Evolutionary conservation across 2,888 invertebrate genomes (phyloP).

Genomic region (Brenthis ino): DNA sequence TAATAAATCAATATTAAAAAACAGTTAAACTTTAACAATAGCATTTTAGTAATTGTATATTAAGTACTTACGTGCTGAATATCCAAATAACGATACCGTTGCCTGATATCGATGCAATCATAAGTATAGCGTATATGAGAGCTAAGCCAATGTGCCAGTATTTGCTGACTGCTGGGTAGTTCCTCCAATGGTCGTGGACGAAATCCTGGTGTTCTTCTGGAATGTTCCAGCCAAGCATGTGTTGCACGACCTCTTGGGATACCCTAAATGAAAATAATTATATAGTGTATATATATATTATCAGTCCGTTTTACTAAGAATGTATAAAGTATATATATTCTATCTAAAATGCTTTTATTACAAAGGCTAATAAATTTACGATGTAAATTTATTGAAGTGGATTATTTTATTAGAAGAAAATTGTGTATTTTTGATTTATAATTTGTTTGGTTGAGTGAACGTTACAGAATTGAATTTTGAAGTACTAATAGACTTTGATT

Average conservation of each 20-base stretch:
- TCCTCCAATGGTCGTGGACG: conserved; percentile 87
- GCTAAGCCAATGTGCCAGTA: conserved; percentile 86
- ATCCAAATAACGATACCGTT: conserved; percentile 89
- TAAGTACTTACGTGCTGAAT: conserved; percentile 85
- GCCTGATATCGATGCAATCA: conserved; percentile 84
- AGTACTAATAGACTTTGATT: conserved; percentile 6
- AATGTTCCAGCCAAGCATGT: conserved; percentile 86
- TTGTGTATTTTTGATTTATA: not conserved
- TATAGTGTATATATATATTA: too few species aligned
- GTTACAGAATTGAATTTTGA: conserved; percentile 2
- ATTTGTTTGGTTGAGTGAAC: not conserved
- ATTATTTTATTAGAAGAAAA: not conserved
- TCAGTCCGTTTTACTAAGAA: too few species aligned
- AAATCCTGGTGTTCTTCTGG: conserved; percentile 85
- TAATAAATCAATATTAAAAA: too few species aligned
- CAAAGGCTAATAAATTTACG: too few species aligned
- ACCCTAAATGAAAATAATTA: conserved; percentile 53
- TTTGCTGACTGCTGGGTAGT: conserved; percentile 85
- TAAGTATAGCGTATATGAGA: conserved; percentile 84
- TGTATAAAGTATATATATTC: too few species aligned
- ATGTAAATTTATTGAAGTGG: not conserved
- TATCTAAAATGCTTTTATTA: too few species aligned
- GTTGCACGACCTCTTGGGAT: conserved; percentile 68
- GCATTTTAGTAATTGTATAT: not conserved
- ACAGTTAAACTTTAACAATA: not conserved